These are phyloP conservation scores for Pelmatolapia mariae DNA, from an alignment of 2,113 vertebrate genomes.

Conservation along the genomic window DNA sequence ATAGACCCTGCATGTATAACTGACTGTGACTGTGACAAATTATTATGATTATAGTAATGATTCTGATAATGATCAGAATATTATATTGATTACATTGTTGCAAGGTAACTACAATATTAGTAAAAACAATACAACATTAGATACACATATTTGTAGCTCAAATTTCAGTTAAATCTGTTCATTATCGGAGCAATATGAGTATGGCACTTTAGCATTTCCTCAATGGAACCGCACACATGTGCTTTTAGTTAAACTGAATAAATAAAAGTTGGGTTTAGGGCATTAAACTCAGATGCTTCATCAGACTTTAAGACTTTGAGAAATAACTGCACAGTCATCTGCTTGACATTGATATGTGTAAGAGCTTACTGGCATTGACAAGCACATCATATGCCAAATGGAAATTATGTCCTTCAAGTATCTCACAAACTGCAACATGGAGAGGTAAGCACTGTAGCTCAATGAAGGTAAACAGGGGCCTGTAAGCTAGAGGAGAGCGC, in stretches of 20 bases:
- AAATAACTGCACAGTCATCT: not conserved
- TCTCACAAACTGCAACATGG: not conserved
- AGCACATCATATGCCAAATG: not conserved
- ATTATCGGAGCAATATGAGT: not conserved
- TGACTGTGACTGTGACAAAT: not conserved
- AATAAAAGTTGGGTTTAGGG: not conserved
- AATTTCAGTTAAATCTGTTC: not conserved
- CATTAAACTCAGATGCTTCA: not conserved
- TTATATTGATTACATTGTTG: not conserved
- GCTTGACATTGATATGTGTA: not conserved
- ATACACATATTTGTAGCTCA: not conserved
- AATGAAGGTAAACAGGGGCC: not conserved
- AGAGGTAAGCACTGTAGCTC: not conserved
- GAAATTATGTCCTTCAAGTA: not conserved
- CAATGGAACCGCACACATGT: not conserved
- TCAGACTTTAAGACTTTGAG: not conserved
- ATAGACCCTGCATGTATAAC: not conserved
- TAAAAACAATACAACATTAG: not conserved
- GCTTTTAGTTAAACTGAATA: not conserved
- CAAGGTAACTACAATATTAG: not conserved
- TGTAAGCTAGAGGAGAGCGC: not conserved
- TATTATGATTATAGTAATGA: not conserved
- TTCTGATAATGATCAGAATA: not conserved
- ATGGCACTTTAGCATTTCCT: not conserved
- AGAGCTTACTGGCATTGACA: not conserved